Base-by-base conservation (phyloP, 1,140 invertebrate genomes). In the Anadara kagoshimensis region DNA sequence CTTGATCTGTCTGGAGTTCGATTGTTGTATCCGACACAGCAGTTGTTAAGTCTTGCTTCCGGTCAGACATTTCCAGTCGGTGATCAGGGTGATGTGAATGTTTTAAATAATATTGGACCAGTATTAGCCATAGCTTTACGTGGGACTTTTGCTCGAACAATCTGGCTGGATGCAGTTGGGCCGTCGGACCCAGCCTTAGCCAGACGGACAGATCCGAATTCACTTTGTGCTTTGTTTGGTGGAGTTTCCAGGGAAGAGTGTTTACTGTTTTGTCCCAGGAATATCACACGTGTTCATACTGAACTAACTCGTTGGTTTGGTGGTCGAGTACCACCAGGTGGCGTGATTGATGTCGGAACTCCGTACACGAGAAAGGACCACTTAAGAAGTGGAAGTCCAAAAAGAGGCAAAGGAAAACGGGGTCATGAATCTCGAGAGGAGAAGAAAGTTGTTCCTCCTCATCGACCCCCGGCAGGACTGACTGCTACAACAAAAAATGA, bases 271-370 rank as follows among this genome's bases (percentile, higher is more conserved):
- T 82, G 82, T 72, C 85, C 86, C 0, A 74, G 86, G 36, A 87
- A 81, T 67, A 66, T 79, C 20, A 71, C 69, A 24, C 69, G 85
- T 7, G 74, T 84, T 53, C 78, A 81, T 20, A 73, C 65, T 14
- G 87, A 88, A 58, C 69, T 88, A 16, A 74, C 70, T 22, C 69
- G 83, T 0, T 88, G 86, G 86, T 88, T 88, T 70, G 86, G 85
- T 24, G 87, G 85, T 24, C 56, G 85, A 22, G 79, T 88, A 7
- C 78, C 84, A 22, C 70, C 77, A 36, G 84, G 82, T 58, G 80
- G 82, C 12, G 79, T 79, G 16, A 76, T 88, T 58, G 82, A 86
- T 68, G 83, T 86, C 0, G 86, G 86, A 22, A 74, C 79, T 49
- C 83, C 84, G n/a, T 82, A 82, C 36, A 78, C 69, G 11, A 61